Conservation (phyloP, 2,888 invertebrate genomes). For the Drosophila pseudotalamancana region DNA sequence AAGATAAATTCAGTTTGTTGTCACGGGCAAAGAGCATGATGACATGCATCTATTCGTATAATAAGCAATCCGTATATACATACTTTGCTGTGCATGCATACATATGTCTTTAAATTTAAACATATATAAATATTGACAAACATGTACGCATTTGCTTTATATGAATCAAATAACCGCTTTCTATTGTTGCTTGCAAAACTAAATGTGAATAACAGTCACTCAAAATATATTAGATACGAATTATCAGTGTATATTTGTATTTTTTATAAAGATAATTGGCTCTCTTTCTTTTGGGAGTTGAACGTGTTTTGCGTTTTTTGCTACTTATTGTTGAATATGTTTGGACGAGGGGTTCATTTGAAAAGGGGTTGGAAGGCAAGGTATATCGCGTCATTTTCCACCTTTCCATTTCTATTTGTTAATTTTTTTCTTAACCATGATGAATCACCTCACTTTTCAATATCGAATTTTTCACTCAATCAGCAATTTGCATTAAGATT, state of each 20-base stretch:
- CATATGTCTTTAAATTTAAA: too few species aligned
- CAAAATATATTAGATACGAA: conserved; percentile 11
- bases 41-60: conserved; percentile 11
- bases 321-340: conserved; percentile 15
- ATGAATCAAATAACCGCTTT: conserved; percentile 34
- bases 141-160: not conserved
- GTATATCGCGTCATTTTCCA: conserved; percentile 50
- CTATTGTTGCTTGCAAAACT: conserved; percentile 23
- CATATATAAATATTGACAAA: not conserved
- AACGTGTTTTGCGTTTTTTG: conserved; percentile 19
- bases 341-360: not conserved
- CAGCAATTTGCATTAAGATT: conserved; percentile 1
- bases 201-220: not conserved
- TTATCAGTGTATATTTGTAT: conserved; percentile 32
- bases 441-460: conserved; percentile 34
- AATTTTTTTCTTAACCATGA: conserved; percentile 29
- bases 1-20: conserved; percentile 2
- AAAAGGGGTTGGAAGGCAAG: conserved; percentile 3
- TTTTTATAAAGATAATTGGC: conserved; percentile 28
- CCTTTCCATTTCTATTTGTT: conserved; percentile 38
- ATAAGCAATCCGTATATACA: not conserved
- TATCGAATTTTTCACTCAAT: conserved; percentile 6
- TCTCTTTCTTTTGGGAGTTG: conserved; percentile 9
- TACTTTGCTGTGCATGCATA: not conserved
- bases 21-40: not conserved